phyloP scores from a whole-genome alignment of 2,888 invertebrate species.

The Drosophila cracens region DNA sequence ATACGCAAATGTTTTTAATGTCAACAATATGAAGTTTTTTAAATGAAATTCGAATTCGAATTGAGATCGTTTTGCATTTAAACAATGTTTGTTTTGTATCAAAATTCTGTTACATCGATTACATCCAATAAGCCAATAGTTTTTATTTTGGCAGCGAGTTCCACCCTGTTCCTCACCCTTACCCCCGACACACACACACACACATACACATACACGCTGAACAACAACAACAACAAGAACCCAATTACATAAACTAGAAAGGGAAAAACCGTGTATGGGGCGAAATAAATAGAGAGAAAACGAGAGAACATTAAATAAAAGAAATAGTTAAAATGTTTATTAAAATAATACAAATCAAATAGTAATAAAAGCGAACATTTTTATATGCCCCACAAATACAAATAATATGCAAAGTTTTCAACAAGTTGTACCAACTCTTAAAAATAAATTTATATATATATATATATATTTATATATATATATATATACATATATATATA shows the following conservation, averaged over 20 bases:
- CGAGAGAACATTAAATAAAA: conserved; percentile 12
- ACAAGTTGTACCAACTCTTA: conserved; percentile 56
- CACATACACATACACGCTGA: background rate
- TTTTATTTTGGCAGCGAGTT: conserved; percentile 26
- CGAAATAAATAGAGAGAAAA: conserved; percentile 12
- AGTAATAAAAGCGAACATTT: conserved; percentile 26
- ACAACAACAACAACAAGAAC: conserved; percentile 25
- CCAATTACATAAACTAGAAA: conserved; percentile 9
- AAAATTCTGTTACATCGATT: conserved; percentile 50
- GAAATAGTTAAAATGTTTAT: conserved; percentile 57
- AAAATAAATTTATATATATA: conserved; percentile 22
- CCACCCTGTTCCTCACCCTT: background rate
- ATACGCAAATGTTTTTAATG: conserved; percentile 15
- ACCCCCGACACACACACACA: background rate
- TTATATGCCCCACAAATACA: conserved; percentile 32
- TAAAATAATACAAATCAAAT: conserved; percentile 19
- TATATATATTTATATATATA: conserved; percentile 17
- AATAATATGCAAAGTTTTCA: conserved; percentile 44
- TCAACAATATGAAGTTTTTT: conserved; percentile 20
- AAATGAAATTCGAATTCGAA: conserved; percentile 29
- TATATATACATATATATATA: conserved; percentile 17
- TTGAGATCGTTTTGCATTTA: conserved; percentile 42
- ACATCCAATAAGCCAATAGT: conserved; percentile 22
- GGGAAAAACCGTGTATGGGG: conserved; percentile 16
- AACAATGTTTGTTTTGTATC: conserved; percentile 64